Base-by-base conservation (phyloP, 2,888 invertebrate genomes). In the Xestoiulus laeticollis region DNA sequence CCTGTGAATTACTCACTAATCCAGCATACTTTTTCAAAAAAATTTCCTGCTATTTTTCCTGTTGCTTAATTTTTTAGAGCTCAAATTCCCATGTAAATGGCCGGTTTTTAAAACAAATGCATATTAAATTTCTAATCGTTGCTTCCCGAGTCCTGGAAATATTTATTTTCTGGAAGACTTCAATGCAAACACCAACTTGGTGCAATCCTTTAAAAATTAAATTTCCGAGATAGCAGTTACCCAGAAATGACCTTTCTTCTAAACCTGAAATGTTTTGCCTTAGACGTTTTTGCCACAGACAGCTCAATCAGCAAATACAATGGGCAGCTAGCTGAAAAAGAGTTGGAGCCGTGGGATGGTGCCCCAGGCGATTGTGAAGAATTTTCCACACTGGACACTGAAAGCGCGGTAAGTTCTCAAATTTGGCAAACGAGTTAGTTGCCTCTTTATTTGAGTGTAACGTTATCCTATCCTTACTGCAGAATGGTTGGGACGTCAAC, bases 401-500 rank as follows among this genome's bases (percentile, higher is more conserved):
- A 89, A 83, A 90, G 88, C 90, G 94, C 95, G 82, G 93, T 93
- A 90, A 91, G 91, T 91, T 22, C 85, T 85, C 16, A 48, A 19
- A 48, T 4, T 48, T 48, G 1, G 10, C 16, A 85, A 33, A 26
- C 30, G 1, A 22, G 87, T 3, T 4, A 86, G 33, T n/a, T 14
- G 32, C 22, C 19, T 3, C 48, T 4, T 68, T 44, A 4, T 85
- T 14, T 0, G 78, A 30, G 84, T n/a, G 19, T 14, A 4, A 10
- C 44, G 22, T 16, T 12, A 10, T 16, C 78, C n/a, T 86, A 12
- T 86, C n/a, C 14, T 86, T 86, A n/a, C 16, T 14, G 19, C 90
- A 93, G 92, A 98, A 98, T 93, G 99, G 99, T 88, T 99, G 99
- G 99, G 97, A 98, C 93, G 96, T 96, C 1, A 95, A 96, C 92